A percentile compares a stretch with the other conserved stretches of the same genome.
Conservation (phyloP, 2,113 vertebrate genomes). For the Mormyrus iriodes region DNA sequence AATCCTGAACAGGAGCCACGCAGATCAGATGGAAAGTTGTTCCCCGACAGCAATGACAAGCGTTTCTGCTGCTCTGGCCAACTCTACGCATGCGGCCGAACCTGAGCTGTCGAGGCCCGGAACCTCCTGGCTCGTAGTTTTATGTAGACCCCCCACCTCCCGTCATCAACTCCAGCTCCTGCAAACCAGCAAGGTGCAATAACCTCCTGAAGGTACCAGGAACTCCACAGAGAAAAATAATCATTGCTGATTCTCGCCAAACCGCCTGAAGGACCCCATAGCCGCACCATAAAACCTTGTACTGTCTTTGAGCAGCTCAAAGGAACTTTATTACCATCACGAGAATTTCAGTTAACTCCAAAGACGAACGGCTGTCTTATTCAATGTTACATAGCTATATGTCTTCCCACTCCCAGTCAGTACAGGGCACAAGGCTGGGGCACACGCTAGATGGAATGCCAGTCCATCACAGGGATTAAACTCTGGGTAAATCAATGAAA, state of each 20-base stretch:
- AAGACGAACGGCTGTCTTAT: neutral
- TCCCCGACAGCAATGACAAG: neutral
- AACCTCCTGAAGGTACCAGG: neutral
- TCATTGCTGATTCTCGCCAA: neutral
- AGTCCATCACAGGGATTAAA: neutral
- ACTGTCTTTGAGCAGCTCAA: neutral
- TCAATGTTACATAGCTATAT: neutral
- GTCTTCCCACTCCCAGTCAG: neutral
- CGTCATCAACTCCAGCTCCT: neutral
- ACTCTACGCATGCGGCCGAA: neutral
- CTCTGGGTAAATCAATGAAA: neutral
- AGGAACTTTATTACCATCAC: neutral
- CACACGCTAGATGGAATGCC: neutral
- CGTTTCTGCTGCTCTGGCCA: no score
- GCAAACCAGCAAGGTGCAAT: neutral
- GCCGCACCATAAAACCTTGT: neutral
- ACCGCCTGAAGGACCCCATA: slow-evolving; percentile 14
- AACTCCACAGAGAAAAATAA: neutral
- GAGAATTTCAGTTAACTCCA: neutral
- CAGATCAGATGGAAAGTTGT: neutral
- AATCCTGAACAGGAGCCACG: neutral
- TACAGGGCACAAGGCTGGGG: neutral
- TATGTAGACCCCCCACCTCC: neutral
- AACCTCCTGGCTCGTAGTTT: neutral
- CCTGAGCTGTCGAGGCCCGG: neutral